These are phyloP conservation scores for Antechinus flavipes DNA, from an alignment of 2,113 vertebrate species.

Conservation along the genomic window DNA sequence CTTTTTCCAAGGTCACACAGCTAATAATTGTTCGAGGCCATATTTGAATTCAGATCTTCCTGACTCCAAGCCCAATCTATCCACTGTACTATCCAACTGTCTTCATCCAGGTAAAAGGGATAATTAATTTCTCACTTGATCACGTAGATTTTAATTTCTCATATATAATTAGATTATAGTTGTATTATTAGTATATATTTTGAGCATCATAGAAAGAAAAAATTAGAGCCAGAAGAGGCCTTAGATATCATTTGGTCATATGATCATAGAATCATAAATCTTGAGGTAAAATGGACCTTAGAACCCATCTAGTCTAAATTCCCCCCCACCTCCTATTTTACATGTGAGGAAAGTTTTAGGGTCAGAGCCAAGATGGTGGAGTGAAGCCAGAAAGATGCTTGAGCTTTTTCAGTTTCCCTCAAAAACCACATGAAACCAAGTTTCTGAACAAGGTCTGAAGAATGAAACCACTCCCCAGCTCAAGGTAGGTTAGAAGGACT, in stretches of 20 bases:
- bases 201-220: not conserved
- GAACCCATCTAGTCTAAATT: not conserved
- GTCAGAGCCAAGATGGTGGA: too few relatives aligned
- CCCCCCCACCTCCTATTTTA: not conserved
- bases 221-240: not conserved
- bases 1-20: not conserved
- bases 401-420: too few relatives aligned
- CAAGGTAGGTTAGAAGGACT: too few relatives aligned
- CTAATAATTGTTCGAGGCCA: not conserved
- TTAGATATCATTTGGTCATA: not conserved
- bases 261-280: not conserved
- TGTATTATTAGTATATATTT: not conserved
- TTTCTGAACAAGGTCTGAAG: too few relatives aligned
- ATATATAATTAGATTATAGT: not conserved
- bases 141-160: not conserved
- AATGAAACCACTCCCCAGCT: too few relatives aligned
- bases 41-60: not conserved
- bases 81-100: not conserved
- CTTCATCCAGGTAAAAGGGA: not conserved
- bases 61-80: not conserved
- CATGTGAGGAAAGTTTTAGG: not conserved
- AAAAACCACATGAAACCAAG: too few relatives aligned
- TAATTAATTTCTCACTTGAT: not conserved
- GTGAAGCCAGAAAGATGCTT: too few relatives aligned
- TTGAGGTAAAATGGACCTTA: not conserved